Percentiles rank a stretch among this genome's conserved stretches.
phyloP scores from a whole-genome alignment of 1,140 invertebrate species.

The Dendroctonus ponderosae region DNA sequence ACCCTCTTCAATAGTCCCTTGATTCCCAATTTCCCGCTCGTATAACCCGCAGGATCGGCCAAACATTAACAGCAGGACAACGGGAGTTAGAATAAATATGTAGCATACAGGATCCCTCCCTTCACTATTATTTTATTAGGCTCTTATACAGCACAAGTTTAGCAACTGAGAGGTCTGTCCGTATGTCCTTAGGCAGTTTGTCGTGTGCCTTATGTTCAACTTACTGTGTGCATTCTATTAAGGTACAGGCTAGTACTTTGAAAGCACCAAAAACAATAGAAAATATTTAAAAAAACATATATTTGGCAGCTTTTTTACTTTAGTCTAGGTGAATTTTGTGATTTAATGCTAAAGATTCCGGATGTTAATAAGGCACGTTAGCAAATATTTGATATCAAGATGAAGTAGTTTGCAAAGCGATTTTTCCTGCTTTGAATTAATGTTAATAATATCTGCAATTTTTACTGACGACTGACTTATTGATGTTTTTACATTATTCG shows the following conservation, averaged over 20 bases:
- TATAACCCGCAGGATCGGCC: slow-evolving; percentile 29
- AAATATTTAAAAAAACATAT: not conserved
- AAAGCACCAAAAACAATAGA: not conserved
- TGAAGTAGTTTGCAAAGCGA: too few species aligned
- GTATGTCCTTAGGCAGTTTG: slow-evolving; percentile 21
- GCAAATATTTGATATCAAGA: too few species aligned
- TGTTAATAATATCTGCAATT: too few species aligned
- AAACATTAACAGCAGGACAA: slow-evolving; percentile 31
- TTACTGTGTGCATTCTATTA: too few species aligned
- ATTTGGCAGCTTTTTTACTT: too few species aligned
- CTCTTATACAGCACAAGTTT: slow-evolving; percentile 23
- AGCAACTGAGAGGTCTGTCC: slow-evolving; percentile 22
- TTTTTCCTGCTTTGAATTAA: too few species aligned
- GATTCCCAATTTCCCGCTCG: slow-evolving; percentile 15
- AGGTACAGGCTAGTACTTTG: too few species aligned
- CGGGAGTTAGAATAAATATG: slow-evolving; percentile 24
- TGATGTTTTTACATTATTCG: too few species aligned
- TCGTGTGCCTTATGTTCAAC: slow-evolving; percentile 25
- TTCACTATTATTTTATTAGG: slow-evolving; percentile 31
- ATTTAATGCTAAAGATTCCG: too few species aligned
- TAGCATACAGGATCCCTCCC: slow-evolving; percentile 14
- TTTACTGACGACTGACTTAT: too few species aligned
- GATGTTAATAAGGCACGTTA: too few species aligned
- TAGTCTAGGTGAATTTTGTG: too few species aligned
- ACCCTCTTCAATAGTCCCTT: not conserved